phyloP scores from a whole-genome alignment of 2,797 vertebrate species.

The Rhynchonycteris naso region DNA sequence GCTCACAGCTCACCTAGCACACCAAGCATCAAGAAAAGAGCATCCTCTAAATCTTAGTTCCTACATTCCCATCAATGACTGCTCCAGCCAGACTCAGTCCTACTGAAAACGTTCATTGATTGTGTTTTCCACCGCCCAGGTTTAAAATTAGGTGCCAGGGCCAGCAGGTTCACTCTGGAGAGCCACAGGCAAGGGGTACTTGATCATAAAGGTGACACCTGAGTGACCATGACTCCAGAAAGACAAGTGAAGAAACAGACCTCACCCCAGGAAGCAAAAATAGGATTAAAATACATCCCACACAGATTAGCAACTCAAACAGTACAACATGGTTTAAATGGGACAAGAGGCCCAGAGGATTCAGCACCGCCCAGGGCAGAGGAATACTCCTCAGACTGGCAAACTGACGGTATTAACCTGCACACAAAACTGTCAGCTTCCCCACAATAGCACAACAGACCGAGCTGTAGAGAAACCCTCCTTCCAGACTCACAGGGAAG shows the following conservation, averaged over 20 bases:
- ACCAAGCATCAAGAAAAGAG: conserved; percentile 13
- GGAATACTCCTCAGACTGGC: neutral
- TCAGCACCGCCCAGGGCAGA: neutral
- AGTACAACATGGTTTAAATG: neutral
- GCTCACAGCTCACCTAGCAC: neutral
- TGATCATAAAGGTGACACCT: neutral
- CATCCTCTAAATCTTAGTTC: neutral
- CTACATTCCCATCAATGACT: neutral
- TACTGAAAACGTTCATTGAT: neutral
- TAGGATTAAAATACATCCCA: neutral
- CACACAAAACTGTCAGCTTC: neutral
- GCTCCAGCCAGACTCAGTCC: neutral
- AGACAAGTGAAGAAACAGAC: neutral
- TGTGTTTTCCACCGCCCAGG: neutral
- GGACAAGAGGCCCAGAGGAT: neutral
- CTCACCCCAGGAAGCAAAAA: neutral
- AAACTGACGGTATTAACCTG: neutral
- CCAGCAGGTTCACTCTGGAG: neutral
- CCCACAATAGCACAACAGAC: neutral
- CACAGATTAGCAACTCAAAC: conserved; percentile 29
- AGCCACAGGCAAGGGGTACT: neutral
- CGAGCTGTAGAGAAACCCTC: neutral
- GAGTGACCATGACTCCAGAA: neutral
- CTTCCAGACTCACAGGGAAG: neutral
- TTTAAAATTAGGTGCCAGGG: neutral